Conservation (phyloP, 2,113 vertebrate genomes). For the Oncorhynchus tshawytscha region DNA sequence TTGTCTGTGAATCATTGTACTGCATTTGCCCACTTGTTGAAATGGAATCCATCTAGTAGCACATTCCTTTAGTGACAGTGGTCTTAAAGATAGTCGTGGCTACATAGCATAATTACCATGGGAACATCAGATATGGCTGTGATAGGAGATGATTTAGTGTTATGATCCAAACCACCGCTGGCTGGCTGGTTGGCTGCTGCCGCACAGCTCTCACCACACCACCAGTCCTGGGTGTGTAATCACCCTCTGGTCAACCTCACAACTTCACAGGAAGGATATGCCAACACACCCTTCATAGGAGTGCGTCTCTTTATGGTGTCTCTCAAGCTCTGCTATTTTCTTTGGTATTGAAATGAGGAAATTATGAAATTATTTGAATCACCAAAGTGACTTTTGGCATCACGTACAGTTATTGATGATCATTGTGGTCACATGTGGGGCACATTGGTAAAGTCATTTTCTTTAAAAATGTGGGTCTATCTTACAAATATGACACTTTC, state of each 20-base stretch:
- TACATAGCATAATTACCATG: conserved; percentile 50
- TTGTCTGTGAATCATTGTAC: conserved; percentile 8
- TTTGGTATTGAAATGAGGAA: no score
- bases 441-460: no score
- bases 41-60: conserved; percentile 21
- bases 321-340: conserved; percentile 13
- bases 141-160: conserved; percentile 61
- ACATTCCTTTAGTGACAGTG: conserved; percentile 57
- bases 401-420: no score
- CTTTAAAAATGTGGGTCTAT: conserved; percentile 7
- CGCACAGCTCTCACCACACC: conserved; percentile 54
- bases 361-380: no score
- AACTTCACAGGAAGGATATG: conserved; percentile 58
- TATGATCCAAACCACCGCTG: conserved; percentile 57
- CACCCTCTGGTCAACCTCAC: conserved; percentile 13
- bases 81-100: conserved; percentile 53
- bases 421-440: no score
- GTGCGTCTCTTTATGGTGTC: conserved; percentile 1
- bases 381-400: no score
- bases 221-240: conserved; percentile 57
- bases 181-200: conserved; percentile 28
- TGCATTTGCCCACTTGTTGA: conserved; percentile 23
- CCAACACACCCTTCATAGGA: conserved; percentile 62
- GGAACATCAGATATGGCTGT: conserved; percentile 54
- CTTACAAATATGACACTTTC: conserved; percentile 15